A percentile compares a stretch with the other conserved stretches of the same genome.
These are phyloP conservation scores for Clanis bilineata DNA, from an alignment of 2,888 invertebrate genomes.

Conservation along the genomic window DNA sequence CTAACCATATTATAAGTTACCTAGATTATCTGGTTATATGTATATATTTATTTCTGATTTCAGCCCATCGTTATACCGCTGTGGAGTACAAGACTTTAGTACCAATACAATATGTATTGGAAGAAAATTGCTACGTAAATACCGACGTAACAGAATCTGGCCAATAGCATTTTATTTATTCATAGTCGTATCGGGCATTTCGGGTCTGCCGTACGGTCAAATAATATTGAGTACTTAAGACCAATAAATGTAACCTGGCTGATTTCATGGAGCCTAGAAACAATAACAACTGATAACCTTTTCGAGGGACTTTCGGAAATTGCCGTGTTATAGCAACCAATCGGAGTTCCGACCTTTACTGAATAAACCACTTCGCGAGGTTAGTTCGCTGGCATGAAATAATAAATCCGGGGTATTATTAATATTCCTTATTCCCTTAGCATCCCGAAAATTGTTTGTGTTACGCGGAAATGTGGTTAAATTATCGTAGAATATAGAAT, in stretches of 20 bases:
- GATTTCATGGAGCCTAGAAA: neutral
- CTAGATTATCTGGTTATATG: too few species aligned
- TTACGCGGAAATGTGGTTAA: neutral
- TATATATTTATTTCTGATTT: neutral
- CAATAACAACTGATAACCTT: neutral
- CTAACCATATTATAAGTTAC: too few species aligned
- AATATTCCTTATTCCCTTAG: constrained; percentile 22
- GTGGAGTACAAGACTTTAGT: neutral
- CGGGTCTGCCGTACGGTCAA: constrained; percentile 24
- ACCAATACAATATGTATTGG: neutral
- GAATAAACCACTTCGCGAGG: constrained; percentile 7
- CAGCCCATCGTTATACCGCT: too few species aligned
- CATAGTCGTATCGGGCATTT: constrained; percentile 20
- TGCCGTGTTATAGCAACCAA: constrained; percentile 2
- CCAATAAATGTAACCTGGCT: neutral
- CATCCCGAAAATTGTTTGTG: constrained; percentile 12
- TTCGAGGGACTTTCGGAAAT: constrained; percentile 10
- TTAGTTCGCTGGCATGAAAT: constrained; percentile 14
- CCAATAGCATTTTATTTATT: constrained; percentile 30
- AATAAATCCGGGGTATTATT: constrained; percentile 27
- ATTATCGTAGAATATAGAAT: neutral
- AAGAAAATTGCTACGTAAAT: neutral
- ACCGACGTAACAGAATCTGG: constrained; percentile 6
- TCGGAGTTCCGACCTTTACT: constrained; percentile 6
- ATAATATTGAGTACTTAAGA: constrained; percentile 27